Evolutionary conservation across 2,888 invertebrate species (phyloP), one percentile per base, ranked within the genome.

Genomic region (Xiphydria camelus): DNA sequence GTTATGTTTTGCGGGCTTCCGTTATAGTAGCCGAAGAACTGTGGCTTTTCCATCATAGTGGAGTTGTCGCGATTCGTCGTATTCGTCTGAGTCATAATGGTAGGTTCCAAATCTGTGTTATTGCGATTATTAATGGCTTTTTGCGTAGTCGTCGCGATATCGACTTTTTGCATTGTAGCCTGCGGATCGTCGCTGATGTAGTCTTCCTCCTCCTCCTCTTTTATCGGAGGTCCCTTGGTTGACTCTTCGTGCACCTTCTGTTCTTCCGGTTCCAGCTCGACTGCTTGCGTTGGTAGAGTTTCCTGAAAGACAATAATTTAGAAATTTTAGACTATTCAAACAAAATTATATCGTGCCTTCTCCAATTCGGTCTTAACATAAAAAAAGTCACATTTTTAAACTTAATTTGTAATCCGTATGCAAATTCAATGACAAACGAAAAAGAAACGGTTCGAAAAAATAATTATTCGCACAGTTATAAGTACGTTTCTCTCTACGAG

Each of bases 1-100:
- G 55, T 49, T 14, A 72, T 38, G 5, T 62, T 47, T 41, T 72
- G 73, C 0, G 70, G 62, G 51, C 55, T 47, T 18, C 74, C 73
- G 3, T 62, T 64, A 25, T 69, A 71, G 33, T 72, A 72, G 4
- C 66, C 68, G 20, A 47, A 19, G 34, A 52, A 47, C 0, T 43
- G 18, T 1, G 55, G 36, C 40, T 42, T 42, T 1, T 14, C 36
- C n/a, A n/a, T n/a, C n/a, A n/a, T n/a, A 1, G 51, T 55, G 12
- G 4, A 22, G 38, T 56, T 53, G 25, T 44, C 37, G 35, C 10
- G 26, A 15, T 14, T 33, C 33, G 49, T 42, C 10, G 23, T 46
- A 6, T 5, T 17, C 12, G 18, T 19, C 10, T 6, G 6, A 7
- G 4, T n/a, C 23, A 23, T 6, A 6, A n/a, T n/a, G 7, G n/a